A percentile compares a stretch with the other conserved stretches of the same genome.
Conservation (phyloP, 2,113 vertebrate species). For the Limanda limanda region DNA sequence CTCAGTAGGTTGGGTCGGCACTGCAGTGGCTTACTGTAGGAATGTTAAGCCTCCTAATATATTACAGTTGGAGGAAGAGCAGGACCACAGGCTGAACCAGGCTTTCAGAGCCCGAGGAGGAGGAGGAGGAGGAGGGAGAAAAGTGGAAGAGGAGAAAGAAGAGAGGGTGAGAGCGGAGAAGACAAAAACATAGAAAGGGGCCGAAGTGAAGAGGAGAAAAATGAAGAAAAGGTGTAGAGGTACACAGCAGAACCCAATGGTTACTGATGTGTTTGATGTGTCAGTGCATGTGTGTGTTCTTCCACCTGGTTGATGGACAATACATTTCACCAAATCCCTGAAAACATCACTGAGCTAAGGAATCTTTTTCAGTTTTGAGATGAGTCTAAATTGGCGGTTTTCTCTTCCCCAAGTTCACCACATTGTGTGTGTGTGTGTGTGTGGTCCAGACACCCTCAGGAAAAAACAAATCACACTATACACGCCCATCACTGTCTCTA, state of each 20-base stretch:
- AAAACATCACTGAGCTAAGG: too few species aligned
- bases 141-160: neutral
- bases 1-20: slow-evolving; percentile 38
- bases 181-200: neutral
- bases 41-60: slow-evolving; percentile 84
- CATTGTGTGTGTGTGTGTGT: slow-evolving; percentile 2
- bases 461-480: neutral
- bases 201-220: neutral
- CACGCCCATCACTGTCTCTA: slow-evolving; percentile 5
- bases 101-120: slow-evolving; percentile 33
- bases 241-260: neutral
- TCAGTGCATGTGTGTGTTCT: neutral
- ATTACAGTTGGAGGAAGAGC: slow-evolving; percentile 77
- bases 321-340: too few species aligned
- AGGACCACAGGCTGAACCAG: slow-evolving; percentile 61
- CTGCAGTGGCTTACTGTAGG: slow-evolving; percentile 72
- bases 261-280: neutral
- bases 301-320: too few species aligned
- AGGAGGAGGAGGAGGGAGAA: neutral
- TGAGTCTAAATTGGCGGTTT: too few species aligned
- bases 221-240: neutral
- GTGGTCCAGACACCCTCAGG: slow-evolving; percentile 20
- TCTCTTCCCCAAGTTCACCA: too few species aligned
- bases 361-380: too few species aligned
- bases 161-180: neutral